Conservation (phyloP, 2,888 invertebrate genomes). For the Phoenoteleia sp. region DNA sequence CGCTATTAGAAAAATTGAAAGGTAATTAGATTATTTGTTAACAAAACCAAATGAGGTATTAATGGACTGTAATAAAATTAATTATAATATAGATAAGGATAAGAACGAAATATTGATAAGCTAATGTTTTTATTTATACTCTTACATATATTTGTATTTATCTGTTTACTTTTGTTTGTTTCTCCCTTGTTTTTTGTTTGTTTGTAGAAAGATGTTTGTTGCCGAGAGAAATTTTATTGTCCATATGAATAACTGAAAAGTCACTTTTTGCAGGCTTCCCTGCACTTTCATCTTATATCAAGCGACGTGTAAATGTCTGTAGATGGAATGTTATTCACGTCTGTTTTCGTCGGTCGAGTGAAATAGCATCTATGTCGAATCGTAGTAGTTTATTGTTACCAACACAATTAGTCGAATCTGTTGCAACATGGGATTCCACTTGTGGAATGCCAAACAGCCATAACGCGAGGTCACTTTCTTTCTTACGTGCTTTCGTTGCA, state of each 20-base stretch:
- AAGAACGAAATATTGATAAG: no score
- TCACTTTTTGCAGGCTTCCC: constrained; percentile 11
- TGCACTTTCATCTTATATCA: constrained; percentile 35
- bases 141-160: no score
- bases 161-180: no score
- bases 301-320: constrained; percentile 9
- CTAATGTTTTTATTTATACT: no score
- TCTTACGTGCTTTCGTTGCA: constrained; percentile 34
- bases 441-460: constrained; percentile 50
- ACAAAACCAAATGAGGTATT: no score
- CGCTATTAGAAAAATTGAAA: no score
- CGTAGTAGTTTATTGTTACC: constrained; percentile 47
- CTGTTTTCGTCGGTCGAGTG: constrained; percentile 38
- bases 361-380: constrained; percentile 38
- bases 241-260: constrained; percentile 36
- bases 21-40: no score
- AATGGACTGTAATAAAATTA: no score
- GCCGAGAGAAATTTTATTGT: constrained; percentile 13
- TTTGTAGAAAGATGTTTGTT: neutral
- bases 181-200: no score
- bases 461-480: constrained; percentile 63
- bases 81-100: no score
- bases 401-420: constrained; percentile 58
- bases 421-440: constrained; percentile 59
- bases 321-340: constrained; percentile 28